Evolutionary conservation across 2,113 vertebrate genomes (phyloP), one percentile per base, ranked within the genome.

Genomic region (Colossoma macropomum): DNA sequence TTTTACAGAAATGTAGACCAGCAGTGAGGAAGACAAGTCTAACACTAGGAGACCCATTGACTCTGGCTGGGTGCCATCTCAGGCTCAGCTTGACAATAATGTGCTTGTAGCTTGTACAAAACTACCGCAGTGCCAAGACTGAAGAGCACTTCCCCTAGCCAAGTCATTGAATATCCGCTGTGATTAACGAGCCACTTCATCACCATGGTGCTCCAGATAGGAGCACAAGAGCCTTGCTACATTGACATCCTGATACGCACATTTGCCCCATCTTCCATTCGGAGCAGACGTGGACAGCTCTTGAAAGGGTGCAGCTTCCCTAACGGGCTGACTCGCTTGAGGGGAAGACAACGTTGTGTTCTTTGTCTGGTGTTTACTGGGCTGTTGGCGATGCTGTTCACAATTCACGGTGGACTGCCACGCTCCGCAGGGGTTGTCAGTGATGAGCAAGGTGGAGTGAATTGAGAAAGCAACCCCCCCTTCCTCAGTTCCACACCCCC

Each of bases 111-210:
- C 21, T 69, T 68, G 74, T 75, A 65, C 66, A 62, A 28, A 50
- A n/a, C 69, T 59, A 27, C 56, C 69, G 30, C 69, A 81, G 78
- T 69, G 56, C 84, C 68, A 34, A 45, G 56, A 63, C 72, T 83
- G 73, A 81, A 83, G 38, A 83, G 79, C 38, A 27, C 80, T 85
- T 81, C 54, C 34, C n/a, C 50, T 50, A 78, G 63, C 13, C 56
- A 41, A 81, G 68, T 32, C 71, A 50, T 84, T 83, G 45, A 80
- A 74, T 56, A 65, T 83, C 38, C 23, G 3, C 70, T 30, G 60
- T 81, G 72, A 75, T 77, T 78, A 81, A 65, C 19, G 5, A 71
- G 66, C 23, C 76, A 71, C 82, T 89, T 85, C 69, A 83, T 87
- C 80, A 84, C 80, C 70, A 76, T 87, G 77, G 84, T n/a, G 45